Base-by-base conservation (phyloP, 2,113 vertebrate genomes). In the Apteryx mantelli region DNA sequence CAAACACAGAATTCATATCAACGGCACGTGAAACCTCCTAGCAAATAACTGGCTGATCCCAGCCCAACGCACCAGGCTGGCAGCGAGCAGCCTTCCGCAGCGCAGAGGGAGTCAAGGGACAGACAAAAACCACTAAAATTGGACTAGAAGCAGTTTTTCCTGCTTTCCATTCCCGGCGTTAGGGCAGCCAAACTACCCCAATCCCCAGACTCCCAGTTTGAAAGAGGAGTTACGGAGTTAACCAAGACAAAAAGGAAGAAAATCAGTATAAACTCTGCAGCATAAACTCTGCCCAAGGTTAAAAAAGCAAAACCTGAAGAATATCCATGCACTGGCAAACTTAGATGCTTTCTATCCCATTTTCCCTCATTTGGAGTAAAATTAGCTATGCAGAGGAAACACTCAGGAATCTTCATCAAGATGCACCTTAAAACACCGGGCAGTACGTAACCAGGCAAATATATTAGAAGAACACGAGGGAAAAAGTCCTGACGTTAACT, bases 331-430 rank as follows among this genome's bases (percentile, higher is more conserved):
- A 61, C 0, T 34, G 85, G 68, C 36, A 74, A 82, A 86, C 63
- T 66, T 0, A 28, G 68, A 48, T 15, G 64, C 28, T 86, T 34
- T 80, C 80, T 7, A 13, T 1, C 9, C 36, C n/a, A 2, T 5
- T 8, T 13, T 26, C 83, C 71, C 13, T 13, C 44, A 3, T 0
- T 5, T 0, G 25, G 63, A 63, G 64, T 3, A 4, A 13, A 50
- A 32, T 3, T 14, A 21, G 7, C 30, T 32, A 12, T 0, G 1
- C 17, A 7, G 26, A 48, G 63, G 76, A 7, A 69, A 20, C 24
- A 1, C 1, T 7, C 30, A 7, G 22, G 53, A 32, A 34, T 1
- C 75, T 38, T 7, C 65, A 42, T 6, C 75, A 21, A 52, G 44
- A 14, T 7, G 24, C 2, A 26, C 53, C 61, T 85, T 3, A 13